Evolutionary conservation across 2,797 vertebrate species (phyloP), one percentile per base, ranked within the genome.

Genomic region (Ctenopoma kingsleyae): DNA sequence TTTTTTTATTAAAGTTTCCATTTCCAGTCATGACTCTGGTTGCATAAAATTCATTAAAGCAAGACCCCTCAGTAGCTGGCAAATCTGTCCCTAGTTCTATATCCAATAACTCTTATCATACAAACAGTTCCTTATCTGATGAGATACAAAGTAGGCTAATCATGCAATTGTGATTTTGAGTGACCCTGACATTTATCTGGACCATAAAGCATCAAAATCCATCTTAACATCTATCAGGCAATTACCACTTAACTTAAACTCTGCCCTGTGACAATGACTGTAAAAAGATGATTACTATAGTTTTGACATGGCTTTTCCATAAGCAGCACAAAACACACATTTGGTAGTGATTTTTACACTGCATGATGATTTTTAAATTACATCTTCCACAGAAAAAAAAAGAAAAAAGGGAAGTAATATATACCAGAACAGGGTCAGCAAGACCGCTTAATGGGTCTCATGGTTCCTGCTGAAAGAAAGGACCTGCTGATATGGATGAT

Each of bases 401-500:
- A 59, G 43, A 66, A 65, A 30, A 82, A 80, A 61, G 23, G 35
- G 25, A 73, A 79, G 76, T 75, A 40, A 76, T 70, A 67, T 78
- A 51, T 76, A 71, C 47, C 71, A 84, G 52, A 85, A 71, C 49
- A 81, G 79, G 82, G 87, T 84, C 74, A 83, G 84, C 1, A 62
- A 84, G 75, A 79, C 27, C 19, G 55, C 71, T 88, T 90, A 91
- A 90, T 90, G 82, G 82, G 82, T 82, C 65, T 82, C 74, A 87
- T 62, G 63, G 82, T 82, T 78, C 75, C 76, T 76, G 87, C 83
- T 73, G 88, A 81, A 88, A 87, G 85, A 88, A 90, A 88, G 73
- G 82, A 80, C 73, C 80, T 67, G 82, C 83, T 83, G 88, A 87
- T 87, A 74, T 82, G 91, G 91, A 91, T 92, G 93, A 91, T 87